Conservation (phyloP, 2,888 invertebrate species). For the Tachystola acroxantha region DNA sequence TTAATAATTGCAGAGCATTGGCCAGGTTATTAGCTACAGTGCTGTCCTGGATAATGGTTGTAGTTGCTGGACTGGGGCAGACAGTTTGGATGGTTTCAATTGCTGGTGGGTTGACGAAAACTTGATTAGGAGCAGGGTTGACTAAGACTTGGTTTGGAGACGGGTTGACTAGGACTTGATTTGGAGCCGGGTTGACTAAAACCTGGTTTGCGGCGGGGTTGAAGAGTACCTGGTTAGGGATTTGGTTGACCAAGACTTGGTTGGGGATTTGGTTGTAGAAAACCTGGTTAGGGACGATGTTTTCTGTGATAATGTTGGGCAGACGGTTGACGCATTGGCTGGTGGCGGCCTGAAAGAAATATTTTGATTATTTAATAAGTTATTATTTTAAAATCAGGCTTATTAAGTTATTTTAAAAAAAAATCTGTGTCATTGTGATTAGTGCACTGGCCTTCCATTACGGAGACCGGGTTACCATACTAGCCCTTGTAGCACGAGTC, state of each 20-base stretch:
- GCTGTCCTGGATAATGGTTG: conserved; percentile 51
- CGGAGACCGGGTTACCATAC: too few species aligned
- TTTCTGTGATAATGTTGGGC: conserved; percentile 27
- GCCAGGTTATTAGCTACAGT: conserved; percentile 58
- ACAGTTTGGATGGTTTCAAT: neutral
- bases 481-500: too few species aligned
- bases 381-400: neutral
- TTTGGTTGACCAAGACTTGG: conserved; percentile 5
- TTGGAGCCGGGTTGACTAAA: conserved; percentile 9
- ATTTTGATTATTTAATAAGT: neutral
- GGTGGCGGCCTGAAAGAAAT: conserved; percentile 32
- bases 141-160: conserved; percentile 16
- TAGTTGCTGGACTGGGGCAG: conserved; percentile 17
- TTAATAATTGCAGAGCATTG: conserved; percentile 53
- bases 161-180: neutral
- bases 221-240: conserved; percentile 19
- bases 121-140: too few species aligned
- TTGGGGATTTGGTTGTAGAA: conserved; percentile 15
- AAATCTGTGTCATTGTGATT: too few species aligned
- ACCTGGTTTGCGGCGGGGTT: conserved; percentile 11
- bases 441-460: too few species aligned
- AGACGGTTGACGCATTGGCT: conserved; percentile 34
- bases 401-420: too few species aligned
- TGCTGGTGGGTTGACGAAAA: conserved; percentile 11
- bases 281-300: conserved; percentile 23